Evolutionary conservation across 1,140 invertebrate genomes (phyloP).

Genomic region (Pristionchus pacificus): DNA sequence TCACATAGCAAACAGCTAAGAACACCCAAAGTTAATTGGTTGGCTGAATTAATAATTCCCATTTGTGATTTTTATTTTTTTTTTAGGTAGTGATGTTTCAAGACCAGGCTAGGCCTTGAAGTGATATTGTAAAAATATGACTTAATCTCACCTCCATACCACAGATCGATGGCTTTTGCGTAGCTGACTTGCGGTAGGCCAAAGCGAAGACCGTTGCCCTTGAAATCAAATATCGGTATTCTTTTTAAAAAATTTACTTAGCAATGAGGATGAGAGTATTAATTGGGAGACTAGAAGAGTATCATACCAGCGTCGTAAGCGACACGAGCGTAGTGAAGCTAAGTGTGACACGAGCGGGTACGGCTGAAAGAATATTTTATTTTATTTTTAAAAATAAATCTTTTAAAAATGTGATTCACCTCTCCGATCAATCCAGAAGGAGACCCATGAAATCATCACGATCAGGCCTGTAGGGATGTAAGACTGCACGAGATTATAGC

Average conservation of each 20-base stretch:
- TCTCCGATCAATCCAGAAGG: conserved; percentile 57
- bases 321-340: conserved; percentile 53
- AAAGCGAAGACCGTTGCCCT: conserved; percentile 37
- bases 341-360: conserved; percentile 53
- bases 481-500: conserved; percentile 79
- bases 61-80: not conserved
- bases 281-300: not conserved
- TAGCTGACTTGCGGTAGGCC: conserved; percentile 37
- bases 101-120: too few relatives aligned
- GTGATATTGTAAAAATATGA: too few relatives aligned
- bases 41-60: not conserved
- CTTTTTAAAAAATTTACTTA: conserved; percentile 3
- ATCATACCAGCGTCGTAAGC: conserved; percentile 46
- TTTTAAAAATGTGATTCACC: conserved; percentile 7
- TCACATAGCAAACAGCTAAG: too few relatives aligned
- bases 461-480: conserved; percentile 80
- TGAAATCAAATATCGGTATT: conserved; percentile 17
- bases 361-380: conserved; percentile 31
- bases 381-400: conserved; percentile 2
- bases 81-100: too few relatives aligned
- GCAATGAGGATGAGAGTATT: not conserved
- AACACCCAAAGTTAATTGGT: too few relatives aligned
- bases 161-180: conserved; percentile 38
- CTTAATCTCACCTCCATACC: conserved; percentile 37
- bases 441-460: conserved; percentile 81